Evolutionary conservation across 2,113 vertebrate genomes (phyloP), one percentile per base, ranked within the genome.

Genomic region (Xiphophorus couchianus): DNA sequence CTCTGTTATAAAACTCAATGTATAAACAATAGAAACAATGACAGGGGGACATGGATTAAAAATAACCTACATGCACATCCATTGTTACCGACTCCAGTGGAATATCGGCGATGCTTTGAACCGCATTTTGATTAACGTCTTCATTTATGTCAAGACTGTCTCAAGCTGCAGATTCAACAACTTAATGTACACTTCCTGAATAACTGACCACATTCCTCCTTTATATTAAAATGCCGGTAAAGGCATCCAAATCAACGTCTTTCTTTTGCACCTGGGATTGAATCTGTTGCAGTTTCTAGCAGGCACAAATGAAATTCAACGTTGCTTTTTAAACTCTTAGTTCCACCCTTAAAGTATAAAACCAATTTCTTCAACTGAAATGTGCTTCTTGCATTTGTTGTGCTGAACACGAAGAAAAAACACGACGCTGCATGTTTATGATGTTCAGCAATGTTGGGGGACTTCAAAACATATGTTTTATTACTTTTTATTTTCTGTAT

Each of bases 111-210:
- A 27, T 22, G 3, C 48, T 72, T 11, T 2, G 51, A n/a, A 9
- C 25, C 25, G 51, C 51, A 14, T 73, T 63, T 65, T 7, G 30
- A 67, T 75, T 60, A 82, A 66, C 48, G 1, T 33, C 48, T 39
- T 66, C 51, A 19, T 77, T 70, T 22, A 19, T 48, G 17, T 8
- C 5, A 1, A 63, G 29, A 15, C 5, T 62, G 27, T 17, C 62
- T 37, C 17, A 9, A 33, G 30, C 22, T 58, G 22, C 51, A 9
- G 9, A 58, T 58, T 58, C 22, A 58, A 10, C 22, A 58, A 58
- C 9, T 10, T 58, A 7, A 58, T 58, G 51, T 58, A 8, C 19
- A 3, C 9, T 58, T 58, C 51, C 51, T 58, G 25, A 25, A 58
- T 58, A 31, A 30, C 4, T 48, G 61, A 30, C 5, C 44, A 17